These are phyloP conservation scores for Phlogophora meticulosa DNA, from an alignment of 2,888 invertebrate genomes.

Conservation along the genomic window DNA sequence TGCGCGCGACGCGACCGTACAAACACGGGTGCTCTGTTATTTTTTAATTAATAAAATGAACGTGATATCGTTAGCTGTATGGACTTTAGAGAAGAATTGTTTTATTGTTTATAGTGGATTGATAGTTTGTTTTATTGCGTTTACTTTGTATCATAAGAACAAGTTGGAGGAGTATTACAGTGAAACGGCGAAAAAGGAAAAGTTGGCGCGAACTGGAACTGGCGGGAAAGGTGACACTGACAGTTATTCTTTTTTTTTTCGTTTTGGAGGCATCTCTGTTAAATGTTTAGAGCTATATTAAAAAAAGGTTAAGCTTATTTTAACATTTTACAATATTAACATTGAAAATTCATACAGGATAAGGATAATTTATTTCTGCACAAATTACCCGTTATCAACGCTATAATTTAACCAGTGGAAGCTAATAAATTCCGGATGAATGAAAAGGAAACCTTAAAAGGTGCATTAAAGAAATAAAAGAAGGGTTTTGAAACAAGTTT, in stretches of 20 bases:
- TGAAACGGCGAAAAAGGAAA: conserved; percentile 74
- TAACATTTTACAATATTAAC: no score
- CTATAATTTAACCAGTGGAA: background rate
- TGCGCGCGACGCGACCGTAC: conserved; percentile 51
- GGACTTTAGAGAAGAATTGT: conserved; percentile 87
- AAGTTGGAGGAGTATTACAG: conserved; percentile 79
- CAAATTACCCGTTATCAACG: background rate
- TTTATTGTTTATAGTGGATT: conserved; percentile 83
- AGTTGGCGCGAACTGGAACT: conserved; percentile 73
- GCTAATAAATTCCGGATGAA: conserved; percentile 1
- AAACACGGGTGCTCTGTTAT: conserved; percentile 44
- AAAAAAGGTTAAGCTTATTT: no score
- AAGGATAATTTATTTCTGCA: background rate
- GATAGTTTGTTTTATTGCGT: conserved; percentile 81
- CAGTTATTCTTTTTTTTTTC: conserved; percentile 25
- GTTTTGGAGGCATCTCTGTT: no score
- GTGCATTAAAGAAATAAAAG: background rate
- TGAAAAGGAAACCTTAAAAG: conserved; percentile 4
- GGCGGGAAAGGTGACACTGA: conserved; percentile 75
- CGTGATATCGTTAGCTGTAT: conserved; percentile 82
- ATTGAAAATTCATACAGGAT: background rate
- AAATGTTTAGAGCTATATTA: no score
- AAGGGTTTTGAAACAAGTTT: conserved; percentile 22
- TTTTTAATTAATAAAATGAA: conserved; percentile 78
- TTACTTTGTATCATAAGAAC: conserved; percentile 85